Conservation (phyloP, 2,797 vertebrate species). For the Tolypeutes matacus region DNA sequence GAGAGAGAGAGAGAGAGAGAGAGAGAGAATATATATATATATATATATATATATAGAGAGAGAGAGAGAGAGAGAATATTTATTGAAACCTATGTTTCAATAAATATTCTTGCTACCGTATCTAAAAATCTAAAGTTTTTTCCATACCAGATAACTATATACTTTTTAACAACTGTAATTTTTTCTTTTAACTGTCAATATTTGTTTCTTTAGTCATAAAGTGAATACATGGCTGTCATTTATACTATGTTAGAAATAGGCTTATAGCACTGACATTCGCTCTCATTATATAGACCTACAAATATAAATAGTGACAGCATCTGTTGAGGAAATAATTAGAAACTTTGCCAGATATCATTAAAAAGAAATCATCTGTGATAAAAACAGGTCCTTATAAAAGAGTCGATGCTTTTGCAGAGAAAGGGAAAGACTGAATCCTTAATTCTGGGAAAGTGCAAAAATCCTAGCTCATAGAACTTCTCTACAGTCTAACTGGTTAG, state of each 20-base stretch:
- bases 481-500: neutral
- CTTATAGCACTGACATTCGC: neutral
- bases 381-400: neutral
- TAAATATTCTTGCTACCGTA: neutral
- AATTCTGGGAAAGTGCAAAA: neutral
- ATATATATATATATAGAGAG: no score
- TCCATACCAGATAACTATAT: neutral
- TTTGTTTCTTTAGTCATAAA: neutral
- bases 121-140: neutral
- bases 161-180: neutral
- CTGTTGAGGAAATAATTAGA: constrained; percentile 1
- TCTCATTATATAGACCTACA: neutral
- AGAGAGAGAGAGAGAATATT: no score
- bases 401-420: neutral
- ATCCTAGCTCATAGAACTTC: neutral
- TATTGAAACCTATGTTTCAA: constrained; percentile 2
- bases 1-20: no score
- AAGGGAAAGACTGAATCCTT: neutral
- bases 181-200: neutral
- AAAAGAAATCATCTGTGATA: neutral
- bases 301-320: neutral
- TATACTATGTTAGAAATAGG: neutral
- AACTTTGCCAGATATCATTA: neutral
- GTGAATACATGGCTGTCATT: neutral
- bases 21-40: no score